Conservation (phyloP, 1,140 invertebrate species). For the Cydia amplana region DNA sequence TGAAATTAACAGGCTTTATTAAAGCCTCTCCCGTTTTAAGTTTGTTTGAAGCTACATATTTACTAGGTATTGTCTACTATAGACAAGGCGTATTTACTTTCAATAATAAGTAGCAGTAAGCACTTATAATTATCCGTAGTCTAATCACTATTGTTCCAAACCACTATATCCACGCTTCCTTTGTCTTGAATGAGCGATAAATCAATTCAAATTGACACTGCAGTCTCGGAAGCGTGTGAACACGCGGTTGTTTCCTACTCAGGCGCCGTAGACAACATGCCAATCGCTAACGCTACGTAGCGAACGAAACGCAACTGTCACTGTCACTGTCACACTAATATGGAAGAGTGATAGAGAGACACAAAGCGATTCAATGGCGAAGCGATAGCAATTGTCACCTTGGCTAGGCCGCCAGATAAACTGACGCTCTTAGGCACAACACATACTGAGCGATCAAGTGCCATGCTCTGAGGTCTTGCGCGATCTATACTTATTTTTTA, state of each 20-base stretch:
- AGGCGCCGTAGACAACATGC: too few species aligned
- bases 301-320: too few species aligned
- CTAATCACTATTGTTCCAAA: not conserved
- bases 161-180: not conserved
- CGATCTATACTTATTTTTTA: too few species aligned
- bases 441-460: not conserved
- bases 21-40: too few species aligned
- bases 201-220: conserved; percentile 15
- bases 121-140: not conserved
- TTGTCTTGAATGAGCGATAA: not conserved
- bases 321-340: too few species aligned
- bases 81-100: not conserved
- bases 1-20: too few species aligned
- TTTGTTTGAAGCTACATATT: too few species aligned
- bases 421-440: not conserved
- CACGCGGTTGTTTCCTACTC: not conserved
- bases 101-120: not conserved
- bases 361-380: too few species aligned
- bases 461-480: not conserved
- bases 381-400: too few species aligned
- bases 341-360: too few species aligned
- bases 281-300: too few species aligned
- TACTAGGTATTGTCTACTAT: not conserved
- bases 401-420: too few species aligned
- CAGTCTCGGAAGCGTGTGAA: conserved; percentile 22